A percentile compares a stretch with the other conserved stretches of the same genome.
These are phyloP conservation scores for Dinoponera quadriceps DNA, from an alignment of 1,140 invertebrate genomes.

Conservation along the genomic window DNA sequence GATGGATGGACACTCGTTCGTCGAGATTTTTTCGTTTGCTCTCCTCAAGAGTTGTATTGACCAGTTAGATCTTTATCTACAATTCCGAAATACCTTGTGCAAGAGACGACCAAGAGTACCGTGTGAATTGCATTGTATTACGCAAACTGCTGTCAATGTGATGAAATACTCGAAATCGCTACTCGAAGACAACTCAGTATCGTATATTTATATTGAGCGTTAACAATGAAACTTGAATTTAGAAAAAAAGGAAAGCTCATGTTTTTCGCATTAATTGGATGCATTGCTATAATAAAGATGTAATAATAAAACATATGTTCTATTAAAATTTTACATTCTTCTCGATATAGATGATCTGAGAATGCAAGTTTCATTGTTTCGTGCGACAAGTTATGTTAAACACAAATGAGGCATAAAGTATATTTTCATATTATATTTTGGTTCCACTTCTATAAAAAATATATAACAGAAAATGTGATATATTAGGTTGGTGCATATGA, in stretches of 20 bases:
- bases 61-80: too few relatives aligned
- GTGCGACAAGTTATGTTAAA: constrained; percentile 10
- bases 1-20: too few relatives aligned
- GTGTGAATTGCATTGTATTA: background rate
- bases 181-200: constrained; percentile 51
- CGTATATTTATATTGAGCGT: background rate
- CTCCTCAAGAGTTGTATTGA: too few relatives aligned
- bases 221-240: constrained; percentile 43
- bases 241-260: background rate
- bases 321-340: background rate
- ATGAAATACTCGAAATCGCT: background rate
- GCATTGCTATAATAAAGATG: background rate
- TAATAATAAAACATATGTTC: constrained; percentile 1
- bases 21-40: too few relatives aligned
- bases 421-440: background rate
- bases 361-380: constrained; percentile 45
- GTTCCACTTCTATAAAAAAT: background rate
- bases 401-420: constrained; percentile 39
- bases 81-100: too few relatives aligned
- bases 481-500: too few relatives aligned
- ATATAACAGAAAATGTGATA: background rate
- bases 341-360: too few relatives aligned
- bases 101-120: too few relatives aligned
- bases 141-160: background rate
- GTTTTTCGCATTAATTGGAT: background rate